Base-by-base conservation (phyloP, 2,888 invertebrate genomes). In the Spisula subtruncata region DNA sequence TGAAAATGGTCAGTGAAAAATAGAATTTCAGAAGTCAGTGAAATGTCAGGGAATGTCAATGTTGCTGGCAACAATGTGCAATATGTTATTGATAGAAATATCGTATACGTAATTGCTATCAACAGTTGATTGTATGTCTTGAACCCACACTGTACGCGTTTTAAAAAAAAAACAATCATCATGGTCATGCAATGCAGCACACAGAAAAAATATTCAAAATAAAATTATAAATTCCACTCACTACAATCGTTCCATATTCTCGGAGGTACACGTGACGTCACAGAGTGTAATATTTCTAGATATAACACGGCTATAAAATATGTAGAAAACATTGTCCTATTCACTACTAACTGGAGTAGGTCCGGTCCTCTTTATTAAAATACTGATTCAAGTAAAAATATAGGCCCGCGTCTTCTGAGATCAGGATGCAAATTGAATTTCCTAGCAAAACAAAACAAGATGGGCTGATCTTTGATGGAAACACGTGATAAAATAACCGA, bases 181-280 rank as follows among this genome's bases (percentile, higher is more conserved):
- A 56, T 20, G 16, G 14, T 16, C 56, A 16, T 60, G 2, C 18
- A n/a, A 20, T n/a, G 10, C 25, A 8, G 25, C n/a, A 8, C 14
- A 25, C n/a, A 4, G 25, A 25, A 66, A 10, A 66, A 66, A 66
- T 0, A 6, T n/a, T 66, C 0, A 25, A 66, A 25, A n/a, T 25
- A n/a, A 25, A 66, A n/a, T 10, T 25, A 66, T 25, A 75, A 18
- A 16, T 16, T 35, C 0, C 1, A 75, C 75, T 75, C 32, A 75
- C 75, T 35, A 75, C 75, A 75, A 5, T 75, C 35, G 18, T 25
- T 75, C 75, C 75, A 75, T 29, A 75, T 75, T 32, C 16, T 75
- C 18, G 29, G 75, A 75, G 75, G 8, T 32, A 35, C 75, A 32
- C 75, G 75, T 18, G 75, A 25, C 29, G 32, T 8, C 14, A 75